A percentile compares a stretch with the other conserved stretches of the same genome.
phyloP scores from a whole-genome alignment of 2,113 vertebrate species.

The Dicaeum eximium region DNA sequence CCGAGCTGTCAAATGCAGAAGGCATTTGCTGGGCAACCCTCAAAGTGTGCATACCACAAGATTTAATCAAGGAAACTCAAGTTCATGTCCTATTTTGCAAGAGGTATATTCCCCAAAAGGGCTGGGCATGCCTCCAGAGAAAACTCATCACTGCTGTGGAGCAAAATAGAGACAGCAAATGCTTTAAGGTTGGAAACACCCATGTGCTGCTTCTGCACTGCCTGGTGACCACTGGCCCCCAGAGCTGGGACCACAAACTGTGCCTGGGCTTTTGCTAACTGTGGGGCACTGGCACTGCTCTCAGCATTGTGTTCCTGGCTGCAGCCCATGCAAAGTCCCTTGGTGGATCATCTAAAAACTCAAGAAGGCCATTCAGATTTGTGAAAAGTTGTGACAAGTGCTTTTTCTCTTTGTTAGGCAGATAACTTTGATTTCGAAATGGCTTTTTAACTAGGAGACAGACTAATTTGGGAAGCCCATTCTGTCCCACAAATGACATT shows the following conservation, averaged over 20 bases:
- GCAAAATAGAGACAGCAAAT: neutral
- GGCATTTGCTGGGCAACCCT: conserved; percentile 11
- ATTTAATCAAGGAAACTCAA: conserved; percentile 14
- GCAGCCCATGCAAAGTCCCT: neutral
- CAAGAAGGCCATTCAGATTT: neutral
- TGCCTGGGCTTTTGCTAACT: neutral
- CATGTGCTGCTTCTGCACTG: neutral
- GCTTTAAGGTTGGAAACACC: neutral
- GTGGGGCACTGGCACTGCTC: neutral
- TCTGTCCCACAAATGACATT: neutral
- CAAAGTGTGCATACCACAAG: neutral
- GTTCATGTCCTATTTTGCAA: conserved; percentile 18
- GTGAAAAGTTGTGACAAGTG: neutral
- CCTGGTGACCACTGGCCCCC: neutral
- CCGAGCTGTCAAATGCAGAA: neutral
- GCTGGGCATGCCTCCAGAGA: neutral
- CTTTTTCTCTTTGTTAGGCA: neutral
- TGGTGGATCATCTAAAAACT: neutral
- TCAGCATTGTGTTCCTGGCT: neutral
- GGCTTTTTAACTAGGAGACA: neutral
- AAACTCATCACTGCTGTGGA: neutral
- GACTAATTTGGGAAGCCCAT: neutral
- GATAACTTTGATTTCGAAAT: neutral
- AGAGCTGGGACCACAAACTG: neutral
- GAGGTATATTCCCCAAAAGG: conserved; percentile 5